A percentile compares a stretch with the other conserved stretches of the same genome.
Conservation (phyloP, 2,888 invertebrate species). For the Petrophora chlorosata region DNA sequence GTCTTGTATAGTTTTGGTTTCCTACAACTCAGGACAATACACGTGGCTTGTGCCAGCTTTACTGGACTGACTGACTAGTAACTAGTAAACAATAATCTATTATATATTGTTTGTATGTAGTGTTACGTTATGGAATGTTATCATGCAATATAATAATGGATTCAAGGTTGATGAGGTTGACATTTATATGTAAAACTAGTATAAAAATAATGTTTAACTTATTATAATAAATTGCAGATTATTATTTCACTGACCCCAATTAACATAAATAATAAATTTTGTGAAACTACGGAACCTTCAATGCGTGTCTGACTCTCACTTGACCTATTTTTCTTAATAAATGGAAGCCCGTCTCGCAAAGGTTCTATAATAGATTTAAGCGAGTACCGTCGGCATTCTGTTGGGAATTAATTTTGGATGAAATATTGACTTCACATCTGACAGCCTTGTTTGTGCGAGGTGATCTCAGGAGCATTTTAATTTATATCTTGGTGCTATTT, state of each 20-base stretch:
- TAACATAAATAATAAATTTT: no score
- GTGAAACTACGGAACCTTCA: no score
- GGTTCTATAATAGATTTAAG: slow-evolving; percentile 18
- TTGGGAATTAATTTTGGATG: slow-evolving; percentile 19
- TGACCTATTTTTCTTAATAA: background rate
- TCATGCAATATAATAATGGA: no score
- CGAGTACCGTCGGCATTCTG: slow-evolving; percentile 23
- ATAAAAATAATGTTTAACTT: no score
- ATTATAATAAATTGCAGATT: no score
- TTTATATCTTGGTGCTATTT: slow-evolving; percentile 68
- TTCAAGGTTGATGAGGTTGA: no score
- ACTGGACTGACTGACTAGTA: no score
- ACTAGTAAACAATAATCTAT: no score
- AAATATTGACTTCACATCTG: slow-evolving; percentile 29
- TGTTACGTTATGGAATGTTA: no score
- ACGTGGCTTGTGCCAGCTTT: background rate
- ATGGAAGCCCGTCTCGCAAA: slow-evolving; percentile 4
- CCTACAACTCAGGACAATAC: background rate
- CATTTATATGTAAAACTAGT: no score
- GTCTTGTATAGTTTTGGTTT: slow-evolving; percentile 10
- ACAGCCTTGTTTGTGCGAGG: slow-evolving; percentile 31
- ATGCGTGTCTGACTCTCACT: background rate
- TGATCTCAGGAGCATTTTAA: slow-evolving; percentile 40
- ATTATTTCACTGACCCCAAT: no score
- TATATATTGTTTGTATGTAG: no score